Conservation (phyloP, 2,888 invertebrate species). For the Nephrotoma flavescens region DNA sequence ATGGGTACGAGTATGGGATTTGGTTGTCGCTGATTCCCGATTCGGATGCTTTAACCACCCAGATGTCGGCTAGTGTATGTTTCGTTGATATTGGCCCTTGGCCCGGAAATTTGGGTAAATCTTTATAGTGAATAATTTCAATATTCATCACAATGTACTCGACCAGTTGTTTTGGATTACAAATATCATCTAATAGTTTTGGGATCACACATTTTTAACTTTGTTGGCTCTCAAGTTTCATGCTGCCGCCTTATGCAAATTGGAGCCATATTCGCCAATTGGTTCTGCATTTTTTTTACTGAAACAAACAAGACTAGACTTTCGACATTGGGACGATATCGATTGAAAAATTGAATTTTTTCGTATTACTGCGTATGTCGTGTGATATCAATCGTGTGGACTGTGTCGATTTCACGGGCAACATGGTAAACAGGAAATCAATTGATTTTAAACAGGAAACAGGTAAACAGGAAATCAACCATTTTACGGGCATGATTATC, state of each 20-base stretch:
- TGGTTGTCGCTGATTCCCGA: conserved; percentile 68
- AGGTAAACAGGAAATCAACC: conserved; percentile 79
- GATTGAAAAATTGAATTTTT: conserved; percentile 83
- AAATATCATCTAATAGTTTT: no score
- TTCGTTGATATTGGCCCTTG: conserved; percentile 76
- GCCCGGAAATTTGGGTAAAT: conserved; percentile 67
- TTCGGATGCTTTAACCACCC: conserved; percentile 80
- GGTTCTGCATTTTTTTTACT: conserved; percentile 69
- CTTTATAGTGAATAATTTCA: conserved; percentile 45
- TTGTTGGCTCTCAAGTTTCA: no score
- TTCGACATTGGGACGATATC: conserved; percentile 95
- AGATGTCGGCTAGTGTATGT: conserved; percentile 84
- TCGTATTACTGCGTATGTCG: conserved; percentile 93
- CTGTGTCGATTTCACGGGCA: conserved; percentile 76
- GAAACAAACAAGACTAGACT: conserved; percentile 81
- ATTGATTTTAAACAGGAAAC: no score
- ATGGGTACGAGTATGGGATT: conserved; percentile 81
- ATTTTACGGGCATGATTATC: conserved; percentile 88
- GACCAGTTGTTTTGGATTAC: conserved; percentile 77
- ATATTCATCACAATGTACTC: conserved; percentile 94
- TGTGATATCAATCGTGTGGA: conserved; percentile 91
- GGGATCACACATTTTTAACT: no score
- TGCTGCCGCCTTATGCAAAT: no score
- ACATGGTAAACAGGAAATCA: conserved; percentile 75
- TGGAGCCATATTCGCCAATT: conserved; percentile 74